Conservation (phyloP, 2,113 vertebrate species). For the Oreotrochilus melanogaster region DNA sequence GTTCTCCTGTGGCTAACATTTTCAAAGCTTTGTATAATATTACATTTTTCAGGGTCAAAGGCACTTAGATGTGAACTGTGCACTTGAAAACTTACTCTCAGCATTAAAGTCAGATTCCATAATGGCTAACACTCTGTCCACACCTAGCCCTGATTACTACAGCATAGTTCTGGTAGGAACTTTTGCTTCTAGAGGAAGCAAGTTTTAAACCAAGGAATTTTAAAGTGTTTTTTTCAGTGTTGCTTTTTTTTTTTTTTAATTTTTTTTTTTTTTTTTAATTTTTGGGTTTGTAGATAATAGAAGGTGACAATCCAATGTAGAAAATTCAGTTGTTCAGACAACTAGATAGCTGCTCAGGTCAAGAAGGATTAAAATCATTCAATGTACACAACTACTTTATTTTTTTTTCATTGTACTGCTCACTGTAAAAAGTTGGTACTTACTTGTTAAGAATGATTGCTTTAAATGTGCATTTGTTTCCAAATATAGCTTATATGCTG, state of each 20-base stretch:
- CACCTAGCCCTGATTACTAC: not conserved
- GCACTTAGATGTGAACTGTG: not conserved
- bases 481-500: not conserved
- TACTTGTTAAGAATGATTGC: not conserved
- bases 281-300: not conserved
- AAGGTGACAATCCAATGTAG: not conserved
- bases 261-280: not conserved
- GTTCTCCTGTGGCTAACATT: not conserved
- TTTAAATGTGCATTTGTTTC: not conserved
- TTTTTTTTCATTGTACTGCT: not conserved
- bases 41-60: slow-evolving; percentile 2
- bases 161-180: not conserved
- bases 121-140: not conserved
- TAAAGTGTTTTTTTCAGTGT: not conserved
- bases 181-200: not conserved
- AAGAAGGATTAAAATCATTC: not conserved
- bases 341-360: not conserved
- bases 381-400: not conserved
- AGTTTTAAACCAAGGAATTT: not conserved
- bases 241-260: not conserved
- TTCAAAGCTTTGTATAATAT: not conserved
- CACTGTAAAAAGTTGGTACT: not conserved
- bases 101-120: not conserved
- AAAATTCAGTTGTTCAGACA: not conserved
- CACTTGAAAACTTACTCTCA: not conserved